Evolutionary conservation across 2,888 invertebrate genomes (phyloP).

Genomic region (Erannis defoliaria): DNA sequence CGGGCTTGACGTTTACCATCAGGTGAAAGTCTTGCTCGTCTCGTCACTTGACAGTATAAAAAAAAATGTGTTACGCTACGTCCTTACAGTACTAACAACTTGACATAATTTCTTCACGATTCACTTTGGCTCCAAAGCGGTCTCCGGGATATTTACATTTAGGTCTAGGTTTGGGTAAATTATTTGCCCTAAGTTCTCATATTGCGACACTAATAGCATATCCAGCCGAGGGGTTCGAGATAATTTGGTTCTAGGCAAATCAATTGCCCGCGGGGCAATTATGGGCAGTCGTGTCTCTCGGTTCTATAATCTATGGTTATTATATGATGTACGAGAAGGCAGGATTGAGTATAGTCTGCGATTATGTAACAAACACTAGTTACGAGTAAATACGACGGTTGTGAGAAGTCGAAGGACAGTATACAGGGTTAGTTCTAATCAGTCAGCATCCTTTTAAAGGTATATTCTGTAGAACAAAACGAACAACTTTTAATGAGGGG

Average conservation of each 20-base stretch:
- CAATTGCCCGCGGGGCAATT: background rate
- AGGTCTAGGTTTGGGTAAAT: background rate
- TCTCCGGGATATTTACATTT: too few species aligned
- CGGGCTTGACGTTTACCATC: too few species aligned
- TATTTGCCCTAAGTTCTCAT: background rate
- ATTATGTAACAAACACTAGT: background rate
- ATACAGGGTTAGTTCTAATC: too few species aligned
- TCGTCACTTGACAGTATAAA: too few species aligned
- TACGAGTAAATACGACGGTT: background rate
- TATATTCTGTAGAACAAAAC: too few species aligned
- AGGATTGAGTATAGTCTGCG: background rate
- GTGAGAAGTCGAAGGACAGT: background rate
- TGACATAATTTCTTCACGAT: too few species aligned
- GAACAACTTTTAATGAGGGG: too few species aligned
- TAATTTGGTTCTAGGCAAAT: background rate
- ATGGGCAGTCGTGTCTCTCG: constrained; percentile 1
- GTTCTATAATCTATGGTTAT: background rate
- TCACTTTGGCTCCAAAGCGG: too few species aligned
- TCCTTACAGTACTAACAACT: too few species aligned
- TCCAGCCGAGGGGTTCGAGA: background rate
- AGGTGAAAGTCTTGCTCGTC: too few species aligned
- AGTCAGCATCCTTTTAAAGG: too few species aligned
- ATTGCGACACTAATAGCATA: background rate
- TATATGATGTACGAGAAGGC: constrained; percentile 3
- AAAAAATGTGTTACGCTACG: too few species aligned